Percentiles rank a stretch among this genome's conserved stretches.
Evolutionary conservation across 2,797 vertebrate species (phyloP).

Genomic region (Pseudomugil tenellus): DNA sequence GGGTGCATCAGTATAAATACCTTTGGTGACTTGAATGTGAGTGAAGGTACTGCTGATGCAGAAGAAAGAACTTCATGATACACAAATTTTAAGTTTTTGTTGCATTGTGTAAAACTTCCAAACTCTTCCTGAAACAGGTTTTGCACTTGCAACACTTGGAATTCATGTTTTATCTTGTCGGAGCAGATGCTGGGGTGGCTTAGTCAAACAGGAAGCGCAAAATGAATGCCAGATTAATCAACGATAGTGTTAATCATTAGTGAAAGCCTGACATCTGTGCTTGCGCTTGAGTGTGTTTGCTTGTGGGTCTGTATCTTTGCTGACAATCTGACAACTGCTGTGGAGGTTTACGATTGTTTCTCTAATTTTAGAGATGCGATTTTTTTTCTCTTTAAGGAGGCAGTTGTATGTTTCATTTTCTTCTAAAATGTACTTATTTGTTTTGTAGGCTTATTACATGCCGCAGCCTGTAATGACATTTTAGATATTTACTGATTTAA

Average conservation of each 20-base stretch:
- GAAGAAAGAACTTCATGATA: background rate
- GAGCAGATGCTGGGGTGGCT: no score
- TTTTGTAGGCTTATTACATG: background rate
- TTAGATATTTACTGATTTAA: background rate
- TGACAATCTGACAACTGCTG: constrained; percentile 8
- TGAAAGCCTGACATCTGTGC: no score
- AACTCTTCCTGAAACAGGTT: no score
- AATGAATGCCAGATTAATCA: background rate
- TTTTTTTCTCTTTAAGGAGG: background rate
- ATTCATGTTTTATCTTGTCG: no score
- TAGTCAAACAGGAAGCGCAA: background rate
- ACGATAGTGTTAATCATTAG: background rate
- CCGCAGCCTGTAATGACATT: background rate
- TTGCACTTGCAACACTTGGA: no score
- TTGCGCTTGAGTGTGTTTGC: background rate
- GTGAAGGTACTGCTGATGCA: no score
- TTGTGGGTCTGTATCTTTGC: constrained; percentile 1
- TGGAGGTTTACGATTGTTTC: constrained; percentile 16
- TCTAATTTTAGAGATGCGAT: constrained; percentile 6
- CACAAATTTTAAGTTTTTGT: background rate
- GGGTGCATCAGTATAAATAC: no score
- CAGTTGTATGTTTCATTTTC: constrained; percentile 3
- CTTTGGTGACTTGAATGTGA: no score
- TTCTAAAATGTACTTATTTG: background rate
- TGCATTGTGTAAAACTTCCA: background rate